phyloP scores from a whole-genome alignment of 2,888 invertebrate species.

The Heteromurus nitidus region DNA sequence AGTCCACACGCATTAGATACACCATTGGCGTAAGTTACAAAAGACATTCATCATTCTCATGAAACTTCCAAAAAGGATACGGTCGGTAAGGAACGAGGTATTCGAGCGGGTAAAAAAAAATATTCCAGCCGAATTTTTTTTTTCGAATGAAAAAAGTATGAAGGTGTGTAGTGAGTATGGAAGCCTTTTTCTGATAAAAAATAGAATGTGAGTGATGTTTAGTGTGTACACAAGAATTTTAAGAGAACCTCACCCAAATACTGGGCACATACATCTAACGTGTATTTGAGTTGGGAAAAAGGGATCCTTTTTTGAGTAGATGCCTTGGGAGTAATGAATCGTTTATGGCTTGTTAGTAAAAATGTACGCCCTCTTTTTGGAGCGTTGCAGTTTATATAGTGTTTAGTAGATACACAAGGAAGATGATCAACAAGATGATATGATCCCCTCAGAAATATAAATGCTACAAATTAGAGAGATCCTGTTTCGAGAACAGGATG shows the following conservation, averaged over 20 bases:
- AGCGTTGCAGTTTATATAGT: background rate
- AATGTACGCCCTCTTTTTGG: conserved; percentile 64
- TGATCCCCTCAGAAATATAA: conserved; percentile 18
- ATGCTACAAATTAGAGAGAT: conserved; percentile 44
- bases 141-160: background rate
- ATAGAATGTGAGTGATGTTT: no score
- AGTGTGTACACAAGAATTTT: conserved; percentile 13
- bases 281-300: conserved; percentile 31
- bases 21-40: conserved; percentile 45
- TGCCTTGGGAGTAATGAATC: conserved; percentile 70
- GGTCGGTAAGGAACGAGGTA: background rate
- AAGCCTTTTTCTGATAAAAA: conserved; percentile 4
- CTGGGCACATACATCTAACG: no score
- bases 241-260: conserved; percentile 54
- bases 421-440: conserved; percentile 18
- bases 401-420: background rate
- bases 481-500: no score
- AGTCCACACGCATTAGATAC: background rate
- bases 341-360: conserved; percentile 68
- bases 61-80: background rate
- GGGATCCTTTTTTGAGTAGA: conserved; percentile 20
- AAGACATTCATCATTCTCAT: conserved; percentile 61
- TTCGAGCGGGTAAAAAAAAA: background rate
- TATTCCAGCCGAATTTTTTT: background rate
- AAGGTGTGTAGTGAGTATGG: background rate